Evolutionary conservation across 2,888 invertebrate genomes (phyloP).

Genomic region (Cacoxenus indagator): DNA sequence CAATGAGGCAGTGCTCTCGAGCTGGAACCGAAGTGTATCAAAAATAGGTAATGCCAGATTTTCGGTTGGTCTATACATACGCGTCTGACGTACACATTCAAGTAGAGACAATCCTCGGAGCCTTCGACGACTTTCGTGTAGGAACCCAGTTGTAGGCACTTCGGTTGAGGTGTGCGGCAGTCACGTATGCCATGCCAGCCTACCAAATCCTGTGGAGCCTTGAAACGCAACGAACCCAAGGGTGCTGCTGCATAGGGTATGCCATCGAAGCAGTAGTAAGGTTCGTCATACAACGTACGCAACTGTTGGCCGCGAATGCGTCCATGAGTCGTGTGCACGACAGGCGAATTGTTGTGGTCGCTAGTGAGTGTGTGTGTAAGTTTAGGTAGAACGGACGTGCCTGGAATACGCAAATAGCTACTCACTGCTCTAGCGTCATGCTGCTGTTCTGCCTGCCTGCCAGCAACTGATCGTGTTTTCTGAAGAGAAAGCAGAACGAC

Average conservation of each 20-base stretch:
- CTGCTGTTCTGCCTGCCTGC: neutral
- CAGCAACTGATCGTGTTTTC: no score
- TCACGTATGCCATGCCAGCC: conserved; percentile 67
- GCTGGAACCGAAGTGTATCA: conserved; percentile 21
- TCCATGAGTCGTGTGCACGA: conserved; percentile 57
- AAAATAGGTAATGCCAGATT: no score
- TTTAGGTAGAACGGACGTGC: neutral
- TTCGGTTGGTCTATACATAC: conserved; percentile 25
- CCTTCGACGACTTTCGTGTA: conserved; percentile 50
- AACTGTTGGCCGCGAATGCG: conserved; percentile 52
- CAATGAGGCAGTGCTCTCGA: conserved; percentile 34
- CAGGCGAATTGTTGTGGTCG: neutral
- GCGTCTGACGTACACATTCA: conserved; percentile 55
- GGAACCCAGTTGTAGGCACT: conserved; percentile 47
- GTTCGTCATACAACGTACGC: conserved; percentile 50
- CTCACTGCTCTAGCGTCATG: conserved; percentile 43
- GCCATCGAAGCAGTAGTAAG: conserved; percentile 57
- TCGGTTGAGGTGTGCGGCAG: conserved; percentile 43
- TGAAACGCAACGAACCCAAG: conserved; percentile 51
- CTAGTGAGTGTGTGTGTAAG: neutral
- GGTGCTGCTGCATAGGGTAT: conserved; percentile 61
- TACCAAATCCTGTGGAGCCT: conserved; percentile 60
- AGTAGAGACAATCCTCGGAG: conserved; percentile 59
- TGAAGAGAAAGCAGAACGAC: no score
- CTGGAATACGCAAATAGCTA: neutral